Conservation (phyloP, 1,140 invertebrate species). For the Cotesia typhae region DNA sequence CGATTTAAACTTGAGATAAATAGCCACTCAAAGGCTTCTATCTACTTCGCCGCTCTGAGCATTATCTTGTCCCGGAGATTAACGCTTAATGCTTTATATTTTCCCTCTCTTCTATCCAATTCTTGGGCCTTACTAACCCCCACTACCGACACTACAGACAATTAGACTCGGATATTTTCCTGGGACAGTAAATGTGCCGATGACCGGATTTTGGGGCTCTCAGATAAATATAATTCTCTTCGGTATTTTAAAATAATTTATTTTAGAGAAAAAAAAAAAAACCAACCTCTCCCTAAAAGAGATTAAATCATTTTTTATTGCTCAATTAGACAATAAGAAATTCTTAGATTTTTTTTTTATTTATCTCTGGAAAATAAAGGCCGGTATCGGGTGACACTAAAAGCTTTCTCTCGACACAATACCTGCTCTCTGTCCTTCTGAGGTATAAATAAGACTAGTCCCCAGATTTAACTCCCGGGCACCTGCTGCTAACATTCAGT, state of each 20-base stretch:
- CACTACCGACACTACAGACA: slow-evolving; percentile 5
- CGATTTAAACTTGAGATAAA: slow-evolving; percentile 68
- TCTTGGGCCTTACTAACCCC: background rate
- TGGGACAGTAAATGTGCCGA: background rate
- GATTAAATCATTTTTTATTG: too few species aligned
- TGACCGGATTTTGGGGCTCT: background rate
- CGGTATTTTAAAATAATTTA: too few species aligned
- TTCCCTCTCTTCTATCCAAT: slow-evolving; percentile 42
- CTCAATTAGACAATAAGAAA: background rate
- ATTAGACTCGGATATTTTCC: background rate
- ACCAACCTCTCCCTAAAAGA: too few species aligned
- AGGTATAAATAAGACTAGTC: too few species aligned
- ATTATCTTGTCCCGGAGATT: slow-evolving; percentile 65
- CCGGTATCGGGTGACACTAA: too few species aligned
- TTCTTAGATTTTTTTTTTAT: slow-evolving; percentile 2
- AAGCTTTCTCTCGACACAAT: too few species aligned
- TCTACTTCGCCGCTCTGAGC: slow-evolving; percentile 59
- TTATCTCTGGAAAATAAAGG: background rate
- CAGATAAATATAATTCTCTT: background rate
- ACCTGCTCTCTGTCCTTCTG: too few species aligned
- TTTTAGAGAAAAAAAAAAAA: too few species aligned
- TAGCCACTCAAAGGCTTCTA: slow-evolving; percentile 63
- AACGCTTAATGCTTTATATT: slow-evolving; percentile 65
- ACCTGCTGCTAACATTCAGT: too few species aligned
- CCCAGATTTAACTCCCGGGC: too few species aligned